Percentiles rank a stretch among this genome's conserved stretches.
These are phyloP conservation scores for Lichenostomus cassidix DNA, from an alignment of 2,113 vertebrate species.

Conservation along the genomic window DNA sequence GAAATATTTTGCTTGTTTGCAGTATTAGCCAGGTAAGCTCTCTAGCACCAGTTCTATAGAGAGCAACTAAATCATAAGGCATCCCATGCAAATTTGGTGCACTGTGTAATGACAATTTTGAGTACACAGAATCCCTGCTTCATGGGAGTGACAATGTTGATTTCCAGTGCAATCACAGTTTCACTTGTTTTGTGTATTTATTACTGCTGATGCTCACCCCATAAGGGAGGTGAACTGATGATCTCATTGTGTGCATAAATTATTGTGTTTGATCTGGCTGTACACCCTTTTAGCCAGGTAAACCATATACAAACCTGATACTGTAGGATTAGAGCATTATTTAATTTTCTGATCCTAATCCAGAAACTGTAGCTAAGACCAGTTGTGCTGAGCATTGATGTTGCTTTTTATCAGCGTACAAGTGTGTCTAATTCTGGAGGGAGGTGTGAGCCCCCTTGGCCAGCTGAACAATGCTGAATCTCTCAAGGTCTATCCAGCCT, in stretches of 20 bases:
- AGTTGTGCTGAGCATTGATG: background rate
- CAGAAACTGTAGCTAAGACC: background rate
- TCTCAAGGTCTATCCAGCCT: background rate
- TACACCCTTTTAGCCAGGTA: background rate
- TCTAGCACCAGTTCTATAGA: background rate
- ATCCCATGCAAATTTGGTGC: background rate
- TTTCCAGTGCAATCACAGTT: background rate
- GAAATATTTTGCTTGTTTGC: background rate
- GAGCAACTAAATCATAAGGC: background rate
- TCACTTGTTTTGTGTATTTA: background rate
- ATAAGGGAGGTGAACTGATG: background rate
- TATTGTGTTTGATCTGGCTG: background rate
- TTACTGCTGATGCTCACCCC: background rate
- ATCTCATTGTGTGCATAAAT: background rate
- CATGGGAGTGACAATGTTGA: background rate
- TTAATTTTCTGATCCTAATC: background rate
- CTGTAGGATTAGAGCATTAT: background rate
- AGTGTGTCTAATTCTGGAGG: background rate
- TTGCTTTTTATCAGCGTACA: background rate
- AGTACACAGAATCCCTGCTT: background rate
- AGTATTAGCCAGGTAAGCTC: background rate
- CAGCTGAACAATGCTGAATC: background rate
- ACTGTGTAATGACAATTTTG: background rate
- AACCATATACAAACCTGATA: background rate
- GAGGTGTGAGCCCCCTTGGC: background rate